Evolutionary conservation across 2,113 vertebrate genomes (phyloP).

Genomic region (Oxyruncus cristatus): DNA sequence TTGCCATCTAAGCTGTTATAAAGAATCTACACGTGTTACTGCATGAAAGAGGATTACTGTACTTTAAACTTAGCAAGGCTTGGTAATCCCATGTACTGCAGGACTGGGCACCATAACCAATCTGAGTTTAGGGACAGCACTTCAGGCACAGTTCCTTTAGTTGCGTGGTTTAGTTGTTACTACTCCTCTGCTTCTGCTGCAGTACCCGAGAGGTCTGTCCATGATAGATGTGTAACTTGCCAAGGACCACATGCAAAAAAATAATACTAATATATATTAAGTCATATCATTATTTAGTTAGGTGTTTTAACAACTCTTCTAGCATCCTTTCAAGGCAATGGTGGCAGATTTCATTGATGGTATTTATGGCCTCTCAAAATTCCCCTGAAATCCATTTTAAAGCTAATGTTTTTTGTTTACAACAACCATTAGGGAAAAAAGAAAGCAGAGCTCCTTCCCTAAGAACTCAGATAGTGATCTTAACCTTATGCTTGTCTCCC

Average conservation of each 20-base stretch:
- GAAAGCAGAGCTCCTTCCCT: not conserved
- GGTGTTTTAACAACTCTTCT: not conserved
- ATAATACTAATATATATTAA: accelerated
- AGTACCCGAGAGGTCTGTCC: not conserved
- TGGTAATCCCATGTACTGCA: not conserved
- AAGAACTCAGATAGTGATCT: not conserved
- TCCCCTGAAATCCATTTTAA: not conserved
- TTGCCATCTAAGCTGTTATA: conserved; percentile 57
- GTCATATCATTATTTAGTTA: not conserved
- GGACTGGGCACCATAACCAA: not conserved
- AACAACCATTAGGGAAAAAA: not conserved
- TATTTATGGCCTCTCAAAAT: not conserved
- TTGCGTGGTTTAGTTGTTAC: not conserved
- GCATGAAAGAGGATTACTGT: conserved; percentile 50
- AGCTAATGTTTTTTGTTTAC: not conserved
- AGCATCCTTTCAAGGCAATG: not conserved
- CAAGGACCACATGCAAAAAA: not conserved
- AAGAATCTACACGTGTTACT: conserved; percentile 27
- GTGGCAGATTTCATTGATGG: not conserved
- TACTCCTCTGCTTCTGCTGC: not conserved
- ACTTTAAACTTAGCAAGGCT: conserved; percentile 51
- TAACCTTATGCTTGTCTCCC: not conserved
- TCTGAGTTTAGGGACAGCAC: not conserved
- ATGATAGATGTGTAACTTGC: not conserved
- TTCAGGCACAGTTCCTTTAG: not conserved